Evolutionary conservation across 1,140 invertebrate species (phyloP), one percentile per base, ranked within the genome.

Genomic region (Magallana gigas): DNA sequence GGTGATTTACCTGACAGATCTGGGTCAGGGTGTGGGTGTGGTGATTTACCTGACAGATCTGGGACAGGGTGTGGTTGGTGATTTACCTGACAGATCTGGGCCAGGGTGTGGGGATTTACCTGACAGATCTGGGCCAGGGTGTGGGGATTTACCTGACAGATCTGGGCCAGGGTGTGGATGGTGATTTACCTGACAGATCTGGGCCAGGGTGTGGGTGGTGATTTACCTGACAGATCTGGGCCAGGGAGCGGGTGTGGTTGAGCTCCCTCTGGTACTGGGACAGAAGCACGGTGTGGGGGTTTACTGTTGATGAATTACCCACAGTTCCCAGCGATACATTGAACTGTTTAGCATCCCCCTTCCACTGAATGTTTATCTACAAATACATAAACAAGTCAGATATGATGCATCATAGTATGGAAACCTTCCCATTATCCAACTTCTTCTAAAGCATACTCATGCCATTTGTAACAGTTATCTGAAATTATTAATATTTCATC

Each of bases 191-290:
- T 98, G 94, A 62, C 97, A 96, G 18, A 99, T 95, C 89, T 97
- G 96, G 1, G 96, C 96, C 23, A 98, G n/a, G n/a, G n/a, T n/a
- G n/a, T n/a, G 94, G 92, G 97, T 97, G 29, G 59, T 9, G 11
- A 4, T 87, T 68, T 87, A 98, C 96, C 88, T 98, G 94, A 64
- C 97, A 96, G 18, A 99, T 95, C 89, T 97, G 96, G 1, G 96
- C 96, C 23, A 98, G 94, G 92, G 97, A 97, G 85, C 96, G 95
- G 85, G 97, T 95, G 85, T 96, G 95, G 93, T 98, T 98, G 4
- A 98, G 95, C 93, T 97, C 96, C 84, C 97, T 96, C 91, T 98
- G 97, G 9, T 98, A 94, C 91, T 98, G 97, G 91, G 97, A 96
- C 57, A 96, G 95, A 93, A 98, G 96, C 16, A 97, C 93, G 0